Conservation (phyloP, 1,140 invertebrate species). For the Dinothrombium tinctorium region DNA sequence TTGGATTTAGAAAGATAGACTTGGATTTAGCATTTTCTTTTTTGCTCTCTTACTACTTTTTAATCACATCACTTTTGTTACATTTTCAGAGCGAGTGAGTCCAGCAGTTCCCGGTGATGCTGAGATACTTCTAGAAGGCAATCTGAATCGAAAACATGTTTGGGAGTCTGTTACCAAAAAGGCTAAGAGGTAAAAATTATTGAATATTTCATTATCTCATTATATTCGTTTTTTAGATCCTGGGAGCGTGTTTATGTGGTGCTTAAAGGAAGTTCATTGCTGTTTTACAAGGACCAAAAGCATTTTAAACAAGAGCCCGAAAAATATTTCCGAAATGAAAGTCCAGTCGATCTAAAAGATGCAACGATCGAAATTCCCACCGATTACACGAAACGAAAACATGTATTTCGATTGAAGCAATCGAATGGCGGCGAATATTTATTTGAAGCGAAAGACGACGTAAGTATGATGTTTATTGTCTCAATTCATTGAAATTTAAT, state of each 20-base stretch:
- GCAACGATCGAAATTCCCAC: slow-evolving; percentile 56
- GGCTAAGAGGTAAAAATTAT: slow-evolving; percentile 24
- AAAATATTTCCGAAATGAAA: slow-evolving; percentile 61
- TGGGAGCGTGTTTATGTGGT: slow-evolving; percentile 89
- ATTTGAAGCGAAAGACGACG: slow-evolving; percentile 85
- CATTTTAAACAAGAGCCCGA: slow-evolving; percentile 57
- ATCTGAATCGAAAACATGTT: slow-evolving; percentile 79
- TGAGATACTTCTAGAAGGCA: slow-evolving; percentile 54
- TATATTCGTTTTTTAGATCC: slow-evolving; percentile 33
- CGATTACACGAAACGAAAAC: slow-evolving; percentile 68
- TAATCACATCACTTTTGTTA: slow-evolving; percentile 2
- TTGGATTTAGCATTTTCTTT: background rate
- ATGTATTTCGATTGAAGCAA: slow-evolving; percentile 86
- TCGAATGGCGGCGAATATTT: slow-evolving; percentile 80
- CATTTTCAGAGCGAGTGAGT: slow-evolving; percentile 44
- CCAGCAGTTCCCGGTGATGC: slow-evolving; percentile 35
- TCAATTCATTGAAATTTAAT: background rate
- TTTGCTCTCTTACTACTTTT: slow-evolving; percentile 2
- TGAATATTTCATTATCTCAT: background rate
- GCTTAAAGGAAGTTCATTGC: slow-evolving; percentile 43
- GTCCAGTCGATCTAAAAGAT: slow-evolving; percentile 55
- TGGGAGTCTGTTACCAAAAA: slow-evolving; percentile 90
- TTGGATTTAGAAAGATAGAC: background rate
- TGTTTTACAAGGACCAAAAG: slow-evolving; percentile 91
- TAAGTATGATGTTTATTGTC: slow-evolving; percentile 5